Evolutionary conservation across 2,888 invertebrate species (phyloP), one percentile per base, ranked within the genome.

Genomic region (Glomeris marginata): DNA sequence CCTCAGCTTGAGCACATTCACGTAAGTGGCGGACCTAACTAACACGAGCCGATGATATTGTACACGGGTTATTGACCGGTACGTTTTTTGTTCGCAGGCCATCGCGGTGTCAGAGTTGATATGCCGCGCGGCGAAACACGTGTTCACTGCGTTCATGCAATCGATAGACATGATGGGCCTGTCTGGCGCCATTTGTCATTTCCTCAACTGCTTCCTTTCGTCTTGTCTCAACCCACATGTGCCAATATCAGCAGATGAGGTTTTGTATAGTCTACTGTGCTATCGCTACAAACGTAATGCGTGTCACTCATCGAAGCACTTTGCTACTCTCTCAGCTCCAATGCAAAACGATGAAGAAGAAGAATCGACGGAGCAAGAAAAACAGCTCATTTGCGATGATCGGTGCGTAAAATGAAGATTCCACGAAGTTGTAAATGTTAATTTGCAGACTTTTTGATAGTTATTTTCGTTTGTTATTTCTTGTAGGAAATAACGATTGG

Each of bases 181-280:
- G 55, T 84, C 94, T 0, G 77, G 83, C 1, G 92, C 88, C 1
- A 82, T 92, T 49, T 84, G 91, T 54, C 98, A 97, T 68, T 97
- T 97, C 70, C 74, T 98, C 54, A 98, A 95, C 70, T 97, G 97
- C 64, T 77, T 92, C 63, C 69, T 98, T 48, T 88, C 91, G 50
- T 79, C 81, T 1, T 82, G 80, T 49, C 72, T 76, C 51, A 73
- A 78, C 44, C 76, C 80, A 5, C 75, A 78, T 63, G 78, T 84
- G 0, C 74, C 78, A 55, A 75, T 76, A 59, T 73, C 75, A 54
- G 68, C 74, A 36, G 82, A 82, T 62, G 82, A 82, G 71, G 78
- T 80, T 28, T 28, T 28, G 28, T 28, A 21, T 13, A 21, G 40
- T n/a, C 34, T 15, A 40, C 37, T 15, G 45, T 38, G 15, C 16